phyloP scores from a whole-genome alignment of 1,140 invertebrate genomes.

The Armadillidium nasatum region DNA sequence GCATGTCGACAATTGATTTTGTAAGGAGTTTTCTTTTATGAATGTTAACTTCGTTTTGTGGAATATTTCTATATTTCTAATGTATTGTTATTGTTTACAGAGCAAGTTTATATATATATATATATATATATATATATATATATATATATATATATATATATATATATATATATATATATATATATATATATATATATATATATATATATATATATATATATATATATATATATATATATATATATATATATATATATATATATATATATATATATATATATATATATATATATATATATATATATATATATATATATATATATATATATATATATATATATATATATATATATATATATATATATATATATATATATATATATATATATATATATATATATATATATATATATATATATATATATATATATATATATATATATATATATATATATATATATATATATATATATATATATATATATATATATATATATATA shows the following conservation, averaged over 20 bases:
- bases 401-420: too few relatives aligned
- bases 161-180: conserved; percentile 17
- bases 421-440: too few relatives aligned
- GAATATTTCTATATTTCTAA: too few relatives aligned
- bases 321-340: conserved; percentile 20
- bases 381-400: too few relatives aligned
- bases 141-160: conserved; percentile 20
- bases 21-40: too few relatives aligned
- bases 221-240: conserved; percentile 9
- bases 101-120: neutral
- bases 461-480: too few relatives aligned
- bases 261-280: conserved; percentile 8
- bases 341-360: conserved; percentile 15
- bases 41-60: too few relatives aligned
- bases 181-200: conserved; percentile 3
- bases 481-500: too few relatives aligned
- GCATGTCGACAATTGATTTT: too few relatives aligned
- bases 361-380: neutral
- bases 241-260: conserved; percentile 17
- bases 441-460: too few relatives aligned
- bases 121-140: conserved; percentile 19
- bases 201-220: conserved; percentile 17
- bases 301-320: conserved; percentile 13
- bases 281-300: conserved; percentile 14
- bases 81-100: too few relatives aligned